Conservation (phyloP, 2,113 vertebrate species). For the Dasyprocta punctata region DNA sequence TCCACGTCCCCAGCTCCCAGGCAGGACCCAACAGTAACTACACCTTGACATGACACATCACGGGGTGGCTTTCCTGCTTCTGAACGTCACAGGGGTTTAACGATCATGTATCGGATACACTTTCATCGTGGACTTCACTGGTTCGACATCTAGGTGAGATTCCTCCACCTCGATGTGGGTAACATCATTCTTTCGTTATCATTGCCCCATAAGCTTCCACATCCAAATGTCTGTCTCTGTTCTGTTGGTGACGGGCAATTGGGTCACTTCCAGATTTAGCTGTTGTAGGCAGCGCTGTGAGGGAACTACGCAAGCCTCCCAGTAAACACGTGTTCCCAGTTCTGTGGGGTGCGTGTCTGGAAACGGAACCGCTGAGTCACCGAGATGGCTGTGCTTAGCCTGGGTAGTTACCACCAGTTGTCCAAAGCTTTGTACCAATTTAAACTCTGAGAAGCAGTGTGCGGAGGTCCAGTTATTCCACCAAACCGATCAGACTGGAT, state of each 20-base stretch:
- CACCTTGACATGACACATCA: neutral
- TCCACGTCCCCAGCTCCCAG: neutral
- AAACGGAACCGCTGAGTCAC: neutral
- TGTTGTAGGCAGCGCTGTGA: neutral
- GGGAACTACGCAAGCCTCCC: neutral
- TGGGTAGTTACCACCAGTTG: neutral
- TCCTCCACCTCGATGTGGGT: neutral
- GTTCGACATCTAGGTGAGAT: neutral
- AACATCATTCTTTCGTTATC: neutral
- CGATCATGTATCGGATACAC: neutral
- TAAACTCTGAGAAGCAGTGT: neutral
- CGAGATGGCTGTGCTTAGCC: neutral
- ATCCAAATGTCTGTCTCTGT: neutral
- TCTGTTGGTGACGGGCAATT: neutral
- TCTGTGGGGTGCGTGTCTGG: neutral
- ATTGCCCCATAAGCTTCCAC: neutral
- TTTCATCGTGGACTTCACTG: neutral
- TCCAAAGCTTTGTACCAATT: neutral
- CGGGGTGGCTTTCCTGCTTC: neutral
- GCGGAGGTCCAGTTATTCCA: neutral
- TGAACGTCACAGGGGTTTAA: no score
- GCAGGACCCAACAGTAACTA: neutral
- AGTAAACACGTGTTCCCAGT: neutral
- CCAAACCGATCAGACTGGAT: accelerated
- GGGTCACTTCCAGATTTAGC: neutral